phyloP scores from a whole-genome alignment of 2,797 vertebrate species.

The Micromesistius poutassou region DNA sequence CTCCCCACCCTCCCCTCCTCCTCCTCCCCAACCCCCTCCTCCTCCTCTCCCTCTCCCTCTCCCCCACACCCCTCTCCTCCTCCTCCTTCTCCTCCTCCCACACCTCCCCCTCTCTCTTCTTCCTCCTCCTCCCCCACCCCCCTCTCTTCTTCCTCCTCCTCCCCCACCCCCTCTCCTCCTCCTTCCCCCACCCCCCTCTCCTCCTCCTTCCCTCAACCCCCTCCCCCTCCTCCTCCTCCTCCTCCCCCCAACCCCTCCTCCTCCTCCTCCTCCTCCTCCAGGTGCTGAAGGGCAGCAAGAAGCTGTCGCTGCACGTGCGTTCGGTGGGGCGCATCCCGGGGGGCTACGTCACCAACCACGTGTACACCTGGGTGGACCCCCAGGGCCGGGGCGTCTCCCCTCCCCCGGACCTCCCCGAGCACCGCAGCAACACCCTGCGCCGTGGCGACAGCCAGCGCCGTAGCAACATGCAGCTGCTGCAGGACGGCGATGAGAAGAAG shows the following conservation, averaged over 20 bases:
- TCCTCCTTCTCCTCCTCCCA: neutral
- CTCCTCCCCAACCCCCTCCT: too few species aligned
- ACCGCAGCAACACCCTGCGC: constrained; percentile 76
- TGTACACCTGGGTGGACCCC: constrained; percentile 95
- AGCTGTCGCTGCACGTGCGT: constrained; percentile 85
- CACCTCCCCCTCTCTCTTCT: neutral
- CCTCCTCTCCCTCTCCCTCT: neutral
- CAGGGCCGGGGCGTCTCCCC: constrained; percentile 83
- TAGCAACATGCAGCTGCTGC: constrained; percentile 89
- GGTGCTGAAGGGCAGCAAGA: constrained; percentile 95
- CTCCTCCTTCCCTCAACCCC: too few species aligned
- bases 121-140: neutral
- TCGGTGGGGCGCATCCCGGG: constrained; percentile 91
- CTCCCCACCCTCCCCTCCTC: neutral
- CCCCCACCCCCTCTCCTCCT: too few species aligned
- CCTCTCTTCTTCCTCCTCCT: neutral
- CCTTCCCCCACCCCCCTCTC: neutral
- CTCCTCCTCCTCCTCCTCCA: constrained; percentile 69
- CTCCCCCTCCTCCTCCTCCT: neutral
- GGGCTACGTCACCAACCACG: constrained; percentile 93
- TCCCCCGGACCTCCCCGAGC: constrained; percentile 74
- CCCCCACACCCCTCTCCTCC: too few species aligned
- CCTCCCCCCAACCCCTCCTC: too few species aligned
- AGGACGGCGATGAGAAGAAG: constrained; percentile 95
- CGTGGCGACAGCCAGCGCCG: constrained; percentile 79